Conservation (phyloP, 2,888 invertebrate species). For the Thyatira batis region DNA sequence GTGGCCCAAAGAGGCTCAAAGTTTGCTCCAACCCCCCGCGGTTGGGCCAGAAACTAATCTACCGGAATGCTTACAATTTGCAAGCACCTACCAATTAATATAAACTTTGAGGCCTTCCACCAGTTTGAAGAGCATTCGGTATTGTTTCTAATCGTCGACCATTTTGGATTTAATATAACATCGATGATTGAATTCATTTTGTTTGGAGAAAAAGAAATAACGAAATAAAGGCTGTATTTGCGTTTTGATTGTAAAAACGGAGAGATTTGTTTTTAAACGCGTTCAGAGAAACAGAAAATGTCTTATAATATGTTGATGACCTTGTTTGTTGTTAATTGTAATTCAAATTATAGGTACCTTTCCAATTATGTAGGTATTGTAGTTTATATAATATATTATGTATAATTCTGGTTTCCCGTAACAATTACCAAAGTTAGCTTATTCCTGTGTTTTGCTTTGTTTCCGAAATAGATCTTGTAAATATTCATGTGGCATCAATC, state of each 20-base stretch:
- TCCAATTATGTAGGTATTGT: no score
- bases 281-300: no score
- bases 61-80: constrained; percentile 34
- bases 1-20: constrained; percentile 12
- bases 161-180: not conserved
- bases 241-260: no score
- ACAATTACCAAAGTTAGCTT: not conserved
- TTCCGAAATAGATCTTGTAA: not conserved
- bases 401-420: not conserved
- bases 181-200: no score
- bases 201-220: no score
- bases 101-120: constrained; percentile 19
- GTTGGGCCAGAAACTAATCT: constrained; percentile 26
- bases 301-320: no score
- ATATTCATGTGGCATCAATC: not conserved
- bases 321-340: no score
- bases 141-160: constrained; percentile 3
- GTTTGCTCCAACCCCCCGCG: constrained; percentile 15
- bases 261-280: no score
- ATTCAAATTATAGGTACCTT: no score
- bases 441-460: not conserved
- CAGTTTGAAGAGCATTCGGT: not conserved
- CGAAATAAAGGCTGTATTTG: no score
- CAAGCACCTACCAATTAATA: constrained; percentile 25
- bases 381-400: no score